These are phyloP conservation scores for Parotia lawesii DNA, from an alignment of 2,113 vertebrate genomes.

Conservation along the genomic window DNA sequence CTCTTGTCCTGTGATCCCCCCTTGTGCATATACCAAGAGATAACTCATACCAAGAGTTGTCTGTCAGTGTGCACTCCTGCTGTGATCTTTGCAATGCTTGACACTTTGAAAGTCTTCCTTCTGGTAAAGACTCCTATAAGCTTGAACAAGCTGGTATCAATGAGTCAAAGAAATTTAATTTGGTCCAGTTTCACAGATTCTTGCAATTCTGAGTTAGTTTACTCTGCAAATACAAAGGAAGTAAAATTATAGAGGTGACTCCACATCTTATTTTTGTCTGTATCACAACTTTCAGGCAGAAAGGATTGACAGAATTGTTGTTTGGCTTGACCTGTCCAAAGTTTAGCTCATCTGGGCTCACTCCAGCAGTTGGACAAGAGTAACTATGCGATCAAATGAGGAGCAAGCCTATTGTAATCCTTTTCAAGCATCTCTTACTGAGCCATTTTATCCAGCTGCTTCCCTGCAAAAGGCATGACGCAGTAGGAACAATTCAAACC, in stretches of 20 bases:
- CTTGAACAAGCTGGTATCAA: neutral
- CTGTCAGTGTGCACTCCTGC: neutral
- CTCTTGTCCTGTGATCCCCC: neutral
- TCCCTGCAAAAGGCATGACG: neutral
- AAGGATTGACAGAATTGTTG: neutral
- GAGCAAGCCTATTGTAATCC: neutral
- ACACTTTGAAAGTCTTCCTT: neutral
- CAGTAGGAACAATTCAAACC: neutral
- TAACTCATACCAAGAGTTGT: neutral
- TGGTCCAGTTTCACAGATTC: neutral
- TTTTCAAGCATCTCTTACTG: neutral
- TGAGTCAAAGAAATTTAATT: neutral
- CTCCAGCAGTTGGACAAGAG: neutral
- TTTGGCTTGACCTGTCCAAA: neutral
- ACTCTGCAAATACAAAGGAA: neutral
- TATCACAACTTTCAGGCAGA: neutral
- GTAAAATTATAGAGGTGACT: neutral
- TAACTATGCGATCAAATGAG: neutral
- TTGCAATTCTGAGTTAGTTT: neutral
- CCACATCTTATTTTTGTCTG: neutral
- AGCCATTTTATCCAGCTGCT: neutral
- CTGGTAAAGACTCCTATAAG: neutral
- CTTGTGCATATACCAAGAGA: neutral
- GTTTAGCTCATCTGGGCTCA: neutral
- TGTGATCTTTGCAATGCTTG: neutral